Base-by-base conservation (phyloP, 2,113 vertebrate genomes). In the Onychostoma macrolepis region DNA sequence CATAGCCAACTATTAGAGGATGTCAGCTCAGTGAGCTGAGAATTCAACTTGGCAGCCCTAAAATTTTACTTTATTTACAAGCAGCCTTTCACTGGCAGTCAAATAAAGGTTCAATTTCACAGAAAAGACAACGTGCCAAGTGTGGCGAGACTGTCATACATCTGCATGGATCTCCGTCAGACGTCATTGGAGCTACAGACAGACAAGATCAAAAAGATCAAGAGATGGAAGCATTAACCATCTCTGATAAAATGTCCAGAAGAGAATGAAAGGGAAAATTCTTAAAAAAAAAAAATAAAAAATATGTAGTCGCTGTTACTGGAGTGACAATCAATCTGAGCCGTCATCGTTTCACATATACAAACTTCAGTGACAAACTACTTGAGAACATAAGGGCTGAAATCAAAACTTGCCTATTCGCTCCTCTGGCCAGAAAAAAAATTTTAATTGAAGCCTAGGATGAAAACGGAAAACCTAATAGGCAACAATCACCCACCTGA, bases 101-200 rank as follows among this genome's bases (percentile, higher is more conserved):
- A 86, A 92, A 90, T 88, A 90, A 88, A 92, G 80, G 87, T 89
- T 86, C 19, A 75, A 89, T 92, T 92, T 71, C 28, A 58, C 43
- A 56, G 89, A 91, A 89, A 87, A 91, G 90, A 91, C 84, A 63
- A 53, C 41, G 80, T 65, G 58, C 43, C 36, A 78, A 83, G 50
- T 30, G 11, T 1, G 74, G 78, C 38, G 76, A 90, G 90, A 87
- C 75, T 87, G 90, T 89, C 91, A 89, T 61, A 83, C 87, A 86
- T 86, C 74, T 86, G 85, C 81, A 87, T 41, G 48, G 33, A 86
- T 72, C 48, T 53, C 30, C 28, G 6, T 72, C n/a, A 80, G 63
- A 67, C 1, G 5, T 43, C 36, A 4, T 30, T 61, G 24, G 13
- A 82, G 38, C 61, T 15, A 65, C 30, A 65, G 30, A 45, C n/a